Percentiles rank a stretch among this genome's conserved stretches.
phyloP scores from a whole-genome alignment of 2,113 vertebrate genomes.

The Bagarius yarrelli region DNA sequence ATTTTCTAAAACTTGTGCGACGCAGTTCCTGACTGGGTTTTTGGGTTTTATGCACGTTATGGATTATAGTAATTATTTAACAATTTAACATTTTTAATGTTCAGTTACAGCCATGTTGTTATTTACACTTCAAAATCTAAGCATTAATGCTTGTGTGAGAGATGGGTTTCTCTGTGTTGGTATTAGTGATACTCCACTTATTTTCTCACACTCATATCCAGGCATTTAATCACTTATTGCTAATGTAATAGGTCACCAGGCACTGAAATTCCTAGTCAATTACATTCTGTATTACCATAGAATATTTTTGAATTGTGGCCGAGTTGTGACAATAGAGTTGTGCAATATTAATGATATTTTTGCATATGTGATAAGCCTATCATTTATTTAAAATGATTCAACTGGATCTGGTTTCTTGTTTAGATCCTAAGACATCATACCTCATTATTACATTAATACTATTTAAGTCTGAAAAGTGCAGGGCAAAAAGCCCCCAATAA shows the following conservation, averaged over 20 bases:
- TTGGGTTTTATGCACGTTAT: not conserved
- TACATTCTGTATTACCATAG: conserved; percentile 15
- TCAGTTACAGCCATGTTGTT: not conserved
- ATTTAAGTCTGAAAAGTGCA: conserved; percentile 21
- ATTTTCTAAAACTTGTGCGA: not conserved
- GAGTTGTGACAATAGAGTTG: conserved; percentile 21
- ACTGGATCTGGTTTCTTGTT: conserved; percentile 36
- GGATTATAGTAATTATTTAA: not conserved
- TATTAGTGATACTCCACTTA: not conserved
- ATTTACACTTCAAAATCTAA: not conserved
- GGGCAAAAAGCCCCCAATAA: conserved; percentile 3
- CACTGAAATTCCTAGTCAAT: conserved; percentile 43
- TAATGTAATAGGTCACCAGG: conserved; percentile 38
- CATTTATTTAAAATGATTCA: conserved; percentile 47
- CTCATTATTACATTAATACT: conserved; percentile 39
- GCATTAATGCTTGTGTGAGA: no score
- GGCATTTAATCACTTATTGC: conserved; percentile 32
- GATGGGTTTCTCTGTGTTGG: not conserved
- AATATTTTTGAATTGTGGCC: conserved; percentile 38
- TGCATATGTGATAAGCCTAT: conserved; percentile 43
- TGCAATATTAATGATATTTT: conserved; percentile 39
- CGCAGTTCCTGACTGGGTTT: not conserved
- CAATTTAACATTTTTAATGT: not conserved
- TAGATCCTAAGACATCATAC: conserved; percentile 43
- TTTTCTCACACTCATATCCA: conserved; percentile 31